phyloP scores from a whole-genome alignment of 2,888 invertebrate species.

The Parnassius apollo region DNA sequence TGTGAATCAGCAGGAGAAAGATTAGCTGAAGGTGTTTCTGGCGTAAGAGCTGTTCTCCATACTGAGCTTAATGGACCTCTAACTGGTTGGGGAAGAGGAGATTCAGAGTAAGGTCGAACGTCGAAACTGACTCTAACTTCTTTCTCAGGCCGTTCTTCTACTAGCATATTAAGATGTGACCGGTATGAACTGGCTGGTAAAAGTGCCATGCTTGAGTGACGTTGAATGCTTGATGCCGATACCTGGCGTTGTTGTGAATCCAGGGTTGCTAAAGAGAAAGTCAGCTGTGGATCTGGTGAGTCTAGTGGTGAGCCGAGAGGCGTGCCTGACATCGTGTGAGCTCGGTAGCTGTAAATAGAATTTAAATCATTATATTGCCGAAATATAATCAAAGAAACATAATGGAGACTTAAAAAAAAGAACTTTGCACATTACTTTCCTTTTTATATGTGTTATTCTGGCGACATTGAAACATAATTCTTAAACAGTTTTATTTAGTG shows the following conservation, averaged over 20 bases:
- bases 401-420: too few relatives aligned
- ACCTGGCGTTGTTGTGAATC: slow-evolving; percentile 83
- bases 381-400: too few relatives aligned
- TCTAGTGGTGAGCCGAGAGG: slow-evolving; percentile 91
- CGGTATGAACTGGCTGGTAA: slow-evolving; percentile 75
- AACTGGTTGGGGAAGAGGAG: slow-evolving; percentile 60
- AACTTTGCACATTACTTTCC: too few relatives aligned
- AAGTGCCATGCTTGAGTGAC: slow-evolving; percentile 71
- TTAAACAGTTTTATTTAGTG: too few relatives aligned
- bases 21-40: slow-evolving; percentile 86
- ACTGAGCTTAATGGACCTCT: slow-evolving; percentile 70
- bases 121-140: slow-evolving; percentile 75
- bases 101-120: slow-evolving; percentile 60
- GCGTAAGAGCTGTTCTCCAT: slow-evolving; percentile 79
- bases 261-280: slow-evolving; percentile 83
- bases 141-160: slow-evolving; percentile 71
- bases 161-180: slow-evolving; percentile 74
- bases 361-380: not conserved
- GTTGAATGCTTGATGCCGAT: slow-evolving; percentile 79
- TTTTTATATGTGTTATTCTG: too few relatives aligned
- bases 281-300: slow-evolving; percentile 86
- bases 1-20: slow-evolving; percentile 81
- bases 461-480: too few relatives aligned
- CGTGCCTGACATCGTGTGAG: slow-evolving; percentile 90
- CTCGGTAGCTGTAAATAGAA: slow-evolving; percentile 85